Evolutionary conservation across 1,140 invertebrate genomes (phyloP).

Genomic region (Rhizoglyphus robini): DNA sequence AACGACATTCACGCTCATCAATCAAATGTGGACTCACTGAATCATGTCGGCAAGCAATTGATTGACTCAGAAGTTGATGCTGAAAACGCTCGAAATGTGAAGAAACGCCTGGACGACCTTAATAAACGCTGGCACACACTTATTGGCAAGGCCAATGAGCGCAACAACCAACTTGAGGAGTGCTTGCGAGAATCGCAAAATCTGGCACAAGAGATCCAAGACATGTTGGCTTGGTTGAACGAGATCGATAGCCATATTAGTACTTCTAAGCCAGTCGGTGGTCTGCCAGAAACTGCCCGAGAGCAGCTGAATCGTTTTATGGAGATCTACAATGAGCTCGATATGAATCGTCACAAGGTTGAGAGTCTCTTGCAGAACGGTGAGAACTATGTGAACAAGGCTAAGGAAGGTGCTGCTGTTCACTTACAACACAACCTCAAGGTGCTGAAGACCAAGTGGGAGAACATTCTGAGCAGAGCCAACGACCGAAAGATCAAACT

Average conservation of each 20-base stretch:
- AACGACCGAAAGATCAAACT: conserved; percentile 95
- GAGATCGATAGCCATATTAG: conserved; percentile 86
- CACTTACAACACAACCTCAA: conserved; percentile 75
- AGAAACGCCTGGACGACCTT: conserved; percentile 72
- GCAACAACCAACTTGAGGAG: conserved; percentile 90
- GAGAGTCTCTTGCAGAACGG: conserved; percentile 77
- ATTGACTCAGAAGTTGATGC: conserved; percentile 72
- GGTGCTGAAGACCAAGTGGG: conserved; percentile 81
- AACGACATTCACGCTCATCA: conserved; percentile 96
- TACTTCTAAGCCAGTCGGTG: conserved; percentile 85
- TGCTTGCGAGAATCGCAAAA: conserved; percentile 71
- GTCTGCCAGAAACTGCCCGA: conserved; percentile 87
- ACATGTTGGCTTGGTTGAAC: conserved; percentile 77
- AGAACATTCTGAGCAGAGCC: conserved; percentile 67
- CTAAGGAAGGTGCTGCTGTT: conserved; percentile 55
- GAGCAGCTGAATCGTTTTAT: conserved; percentile 95
- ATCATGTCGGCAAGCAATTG: conserved; percentile 70
- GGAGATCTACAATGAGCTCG: conserved; percentile 83
- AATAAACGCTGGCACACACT: conserved; percentile 77
- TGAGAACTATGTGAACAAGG: conserved; percentile 69
- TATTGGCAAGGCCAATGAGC: conserved; percentile 69
- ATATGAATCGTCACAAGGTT: conserved; percentile 75
- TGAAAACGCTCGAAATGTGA: conserved; percentile 69
- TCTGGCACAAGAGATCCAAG: conserved; percentile 91
- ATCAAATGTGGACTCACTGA: conserved; percentile 81